Evolutionary conservation across 2,888 invertebrate species (phyloP), one percentile per base, ranked within the genome.

Genomic region (Agrochola litura): DNA sequence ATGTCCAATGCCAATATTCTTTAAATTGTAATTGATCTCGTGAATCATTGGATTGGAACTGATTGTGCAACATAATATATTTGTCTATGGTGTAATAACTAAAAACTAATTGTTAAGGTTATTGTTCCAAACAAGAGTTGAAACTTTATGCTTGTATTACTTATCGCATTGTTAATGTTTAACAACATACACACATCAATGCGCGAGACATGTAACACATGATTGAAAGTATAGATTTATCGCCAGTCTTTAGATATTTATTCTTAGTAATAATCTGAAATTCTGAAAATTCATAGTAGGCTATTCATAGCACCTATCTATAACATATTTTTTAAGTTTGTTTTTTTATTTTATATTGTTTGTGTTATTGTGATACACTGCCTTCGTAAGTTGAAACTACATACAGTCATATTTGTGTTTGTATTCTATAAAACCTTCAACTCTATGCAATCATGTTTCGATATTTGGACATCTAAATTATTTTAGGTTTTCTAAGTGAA

Each of bases 11-110:
- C 83, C 88, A 88, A 84, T 88, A 76, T 85, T 88, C 79, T 86
- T 72, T 80, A 78, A 86, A 88, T 83, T 89, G 77, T 85, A 77
- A 85, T 85, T 89, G 89, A 89, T 89, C 88, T 89, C 89, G 81
- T 88, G 75, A 83, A 81, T 84, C 70, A 67, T 84, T 89, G 77
- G 81, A 71, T 88, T 88, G 80, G 83, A 79, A 81, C 77, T 81
- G 77, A 79, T 82, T 75, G 75, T 80, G 81, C 52, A 79, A 77
- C 61, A 66, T 83, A 49, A 66, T 83, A 49, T 49, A 46, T 64
- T 46, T 84, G 60, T 78, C 37, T 81, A 65, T 79, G 73, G 77
- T 76, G 61, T 68, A 56, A 81, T 82, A 73, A 82, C 81, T 78
- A 63, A 67, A 71, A 79, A 73, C 73, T 63, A 52, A 76, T 75